These are phyloP conservation scores for Zoanthus gigantus DNA, from an alignment of 92 coral and sea anemone species.

Conservation along the genomic window DNA sequence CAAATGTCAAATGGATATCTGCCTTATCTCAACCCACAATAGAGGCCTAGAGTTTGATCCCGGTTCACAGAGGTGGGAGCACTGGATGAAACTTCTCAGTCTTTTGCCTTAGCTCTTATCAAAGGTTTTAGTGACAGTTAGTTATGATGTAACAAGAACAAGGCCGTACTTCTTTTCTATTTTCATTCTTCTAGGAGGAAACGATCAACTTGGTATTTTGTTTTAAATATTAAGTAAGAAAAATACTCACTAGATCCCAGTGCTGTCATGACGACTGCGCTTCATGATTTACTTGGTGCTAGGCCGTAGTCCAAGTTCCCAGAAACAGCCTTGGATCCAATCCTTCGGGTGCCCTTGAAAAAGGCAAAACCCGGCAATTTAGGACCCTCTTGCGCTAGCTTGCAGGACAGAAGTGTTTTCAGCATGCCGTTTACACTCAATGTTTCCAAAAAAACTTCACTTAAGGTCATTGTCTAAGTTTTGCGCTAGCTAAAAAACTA, in stretches of 20 bases:
- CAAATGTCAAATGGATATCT: no score
- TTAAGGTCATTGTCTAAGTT: not conserved
- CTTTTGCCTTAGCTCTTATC: not conserved
- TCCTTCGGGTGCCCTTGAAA: not conserved
- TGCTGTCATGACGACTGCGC: conserved; percentile 22
- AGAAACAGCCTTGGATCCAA: not conserved
- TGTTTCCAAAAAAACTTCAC: not conserved
- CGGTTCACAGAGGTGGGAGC: not conserved
- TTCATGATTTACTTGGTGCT: not conserved
- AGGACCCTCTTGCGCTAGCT: not conserved
- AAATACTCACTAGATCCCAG: not conserved
- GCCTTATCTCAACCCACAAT: no score
- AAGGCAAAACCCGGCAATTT: not conserved
- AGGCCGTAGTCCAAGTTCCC: not conserved
- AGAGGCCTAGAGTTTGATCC: no score
- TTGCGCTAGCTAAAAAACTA: not conserved
- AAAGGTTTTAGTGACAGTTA: not conserved
- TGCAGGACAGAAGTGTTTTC: not conserved
- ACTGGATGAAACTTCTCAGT: not conserved
- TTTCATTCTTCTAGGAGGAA: not conserved
- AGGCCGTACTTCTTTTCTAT: not conserved
- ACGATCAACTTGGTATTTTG: not conserved
- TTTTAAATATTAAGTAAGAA: not conserved
- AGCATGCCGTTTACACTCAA: not conserved
- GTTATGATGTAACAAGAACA: not conserved